Evolutionary conservation across 2,797 vertebrate genomes (phyloP).

Genomic region (Peromyscus attwateri): DNA sequence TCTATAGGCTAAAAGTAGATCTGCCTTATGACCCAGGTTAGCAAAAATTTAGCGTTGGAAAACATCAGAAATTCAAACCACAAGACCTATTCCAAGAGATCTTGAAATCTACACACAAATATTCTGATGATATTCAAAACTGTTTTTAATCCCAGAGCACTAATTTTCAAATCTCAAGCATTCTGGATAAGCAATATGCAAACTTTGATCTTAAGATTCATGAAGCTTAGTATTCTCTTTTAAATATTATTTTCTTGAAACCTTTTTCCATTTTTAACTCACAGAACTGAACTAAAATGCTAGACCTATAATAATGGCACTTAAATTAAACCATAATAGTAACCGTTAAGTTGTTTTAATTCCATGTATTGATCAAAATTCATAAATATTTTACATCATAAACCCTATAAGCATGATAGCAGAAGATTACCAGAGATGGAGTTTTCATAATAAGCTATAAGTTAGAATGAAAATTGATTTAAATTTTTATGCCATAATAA

Average conservation of each 20-base stretch:
- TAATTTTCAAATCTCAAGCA: neutral
- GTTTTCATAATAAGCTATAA: conserved; percentile 42
- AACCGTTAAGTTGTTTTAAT: conserved; percentile 13
- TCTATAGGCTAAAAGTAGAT: neutral
- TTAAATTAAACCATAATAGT: neutral
- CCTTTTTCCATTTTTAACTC: conserved; percentile 11
- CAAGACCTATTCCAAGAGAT: neutral
- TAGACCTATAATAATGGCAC: neutral
- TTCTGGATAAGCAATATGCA: neutral
- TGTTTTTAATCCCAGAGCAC: too few relatives aligned
- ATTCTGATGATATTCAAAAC: neutral
- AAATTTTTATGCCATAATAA: conserved; percentile 41
- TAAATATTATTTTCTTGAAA: conserved; percentile 46
- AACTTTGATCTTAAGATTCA: conserved; percentile 29
- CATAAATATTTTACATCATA: neutral
- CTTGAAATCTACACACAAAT: neutral
- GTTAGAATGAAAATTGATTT: neutral
- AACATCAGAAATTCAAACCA: neutral
- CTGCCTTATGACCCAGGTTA: neutral
- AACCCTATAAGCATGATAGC: neutral
- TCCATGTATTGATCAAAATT: conserved; percentile 10
- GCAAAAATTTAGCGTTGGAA: neutral
- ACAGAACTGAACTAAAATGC: neutral
- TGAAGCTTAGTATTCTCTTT: neutral
- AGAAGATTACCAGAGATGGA: neutral